Percentiles rank a stretch among this genome's conserved stretches.
phyloP scores from a whole-genome alignment of 1,140 invertebrate genomes.

The Macrotrachela quadricornifera region DNA sequence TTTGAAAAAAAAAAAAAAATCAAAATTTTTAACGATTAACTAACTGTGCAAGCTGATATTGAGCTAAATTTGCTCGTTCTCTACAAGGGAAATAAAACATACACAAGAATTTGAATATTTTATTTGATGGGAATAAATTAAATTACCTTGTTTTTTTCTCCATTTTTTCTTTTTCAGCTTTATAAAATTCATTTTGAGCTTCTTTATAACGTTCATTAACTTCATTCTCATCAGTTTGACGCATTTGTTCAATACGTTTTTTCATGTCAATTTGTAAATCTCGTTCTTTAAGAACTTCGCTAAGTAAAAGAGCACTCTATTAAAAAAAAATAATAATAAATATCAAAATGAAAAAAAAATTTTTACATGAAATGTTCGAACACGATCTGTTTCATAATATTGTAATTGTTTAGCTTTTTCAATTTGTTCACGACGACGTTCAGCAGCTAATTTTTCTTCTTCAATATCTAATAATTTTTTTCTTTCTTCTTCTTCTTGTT shows the following conservation, averaged over 20 bases:
- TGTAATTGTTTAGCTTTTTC: constrained; percentile 30
- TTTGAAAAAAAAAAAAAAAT: background rate
- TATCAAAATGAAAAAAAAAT: background rate
- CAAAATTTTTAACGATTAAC: background rate
- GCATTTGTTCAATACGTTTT: constrained; percentile 13
- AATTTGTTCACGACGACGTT: constrained; percentile 24
- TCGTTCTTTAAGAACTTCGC: constrained; percentile 30
- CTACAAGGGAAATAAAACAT: too few species aligned
- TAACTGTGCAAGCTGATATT: constrained; percentile 5
- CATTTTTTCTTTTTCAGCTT: constrained; percentile 13
- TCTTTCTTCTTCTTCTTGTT: constrained; percentile 27
- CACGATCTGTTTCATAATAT: constrained; percentile 29
- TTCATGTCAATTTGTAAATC: constrained; percentile 30
- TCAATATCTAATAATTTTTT: constrained; percentile 22
- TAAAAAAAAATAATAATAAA: background rate
- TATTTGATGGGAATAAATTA: too few species aligned
- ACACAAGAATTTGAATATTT: too few species aligned
- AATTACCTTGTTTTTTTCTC: constrained; percentile 11
- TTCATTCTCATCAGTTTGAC: constrained; percentile 18
- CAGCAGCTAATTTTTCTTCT: constrained; percentile 26
- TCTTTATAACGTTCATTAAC: constrained; percentile 9
- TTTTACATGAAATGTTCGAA: constrained; percentile 30
- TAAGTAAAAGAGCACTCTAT: constrained; percentile 26
- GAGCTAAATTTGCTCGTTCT: background rate
- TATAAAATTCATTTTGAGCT: constrained; percentile 17